A percentile compares a stretch with the other conserved stretches of the same genome.
phyloP scores from a whole-genome alignment of 2,888 invertebrate genomes.

The Gonocerus acuteangulatus region DNA sequence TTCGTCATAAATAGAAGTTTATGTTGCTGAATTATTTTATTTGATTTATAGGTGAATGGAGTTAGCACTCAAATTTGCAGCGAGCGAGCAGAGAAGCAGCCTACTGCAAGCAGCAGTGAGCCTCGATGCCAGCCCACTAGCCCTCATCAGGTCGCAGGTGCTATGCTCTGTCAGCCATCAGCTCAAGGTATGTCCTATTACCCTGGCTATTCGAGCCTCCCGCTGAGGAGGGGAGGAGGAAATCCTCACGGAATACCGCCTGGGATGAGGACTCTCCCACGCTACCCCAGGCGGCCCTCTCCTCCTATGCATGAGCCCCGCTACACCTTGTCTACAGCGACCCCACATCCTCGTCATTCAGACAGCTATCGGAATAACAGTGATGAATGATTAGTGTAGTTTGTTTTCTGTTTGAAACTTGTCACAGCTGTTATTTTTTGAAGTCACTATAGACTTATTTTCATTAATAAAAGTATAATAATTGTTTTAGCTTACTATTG shows the following conservation, averaged over 20 bases:
- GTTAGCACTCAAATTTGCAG: too few species aligned
- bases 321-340: conserved; percentile 18
- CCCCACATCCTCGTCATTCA: conserved; percentile 14
- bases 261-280: conserved; percentile 7
- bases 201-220: conserved; percentile 30
- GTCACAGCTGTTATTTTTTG: conserved; percentile 11
- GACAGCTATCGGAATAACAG: conserved; percentile 28
- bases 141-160: conserved; percentile 22
- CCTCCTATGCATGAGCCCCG: conserved; percentile 24
- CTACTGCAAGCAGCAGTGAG: not conserved
- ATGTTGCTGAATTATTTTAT: too few species aligned
- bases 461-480: not conserved
- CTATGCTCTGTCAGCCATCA: conserved; percentile 32
- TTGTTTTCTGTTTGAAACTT: conserved; percentile 15
- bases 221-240: conserved; percentile 7
- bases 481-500: too few species aligned
- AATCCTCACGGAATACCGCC: conserved; percentile 4
- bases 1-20: too few species aligned
- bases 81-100: not conserved
- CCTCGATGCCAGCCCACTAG: conserved; percentile 19
- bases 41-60: too few species aligned
- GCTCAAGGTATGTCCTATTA: conserved; percentile 27
- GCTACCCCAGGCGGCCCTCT: conserved; percentile 17
- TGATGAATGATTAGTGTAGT: conserved; percentile 35
- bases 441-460: conserved; percentile 9